Evolutionary conservation across 2,888 invertebrate species (phyloP).

Genomic region (Elysia crispata): DNA sequence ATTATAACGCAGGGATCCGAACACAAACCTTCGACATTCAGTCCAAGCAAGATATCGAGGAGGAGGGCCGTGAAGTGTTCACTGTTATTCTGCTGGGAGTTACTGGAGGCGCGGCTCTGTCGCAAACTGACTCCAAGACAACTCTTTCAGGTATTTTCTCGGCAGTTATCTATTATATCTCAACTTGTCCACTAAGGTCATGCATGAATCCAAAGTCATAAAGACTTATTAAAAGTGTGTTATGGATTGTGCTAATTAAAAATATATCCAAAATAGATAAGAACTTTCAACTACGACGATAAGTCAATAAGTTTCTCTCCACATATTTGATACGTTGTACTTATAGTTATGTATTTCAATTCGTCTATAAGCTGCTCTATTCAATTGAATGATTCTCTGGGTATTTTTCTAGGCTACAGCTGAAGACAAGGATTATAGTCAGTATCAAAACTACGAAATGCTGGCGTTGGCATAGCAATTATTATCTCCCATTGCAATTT

Average conservation of each 20-base stretch:
- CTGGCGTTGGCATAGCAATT: neutral
- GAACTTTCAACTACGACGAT: too few species aligned
- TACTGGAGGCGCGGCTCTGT: conserved; percentile 70
- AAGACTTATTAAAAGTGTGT: too few species aligned
- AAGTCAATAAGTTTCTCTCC: too few species aligned
- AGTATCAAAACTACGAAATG: too few species aligned
- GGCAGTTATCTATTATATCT: neutral
- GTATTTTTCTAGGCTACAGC: conserved; percentile 3
- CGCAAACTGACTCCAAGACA: conserved; percentile 60
- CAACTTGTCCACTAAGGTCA: neutral
- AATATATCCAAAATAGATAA: too few species aligned
- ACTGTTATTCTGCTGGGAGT: conserved; percentile 67
- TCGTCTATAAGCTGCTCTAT: too few species aligned
- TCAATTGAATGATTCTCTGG: too few species aligned
- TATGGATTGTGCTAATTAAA: too few species aligned
- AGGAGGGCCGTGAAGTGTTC: conserved; percentile 73
- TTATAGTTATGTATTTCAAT: too few species aligned
- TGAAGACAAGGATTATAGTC: too few species aligned
- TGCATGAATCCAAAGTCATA: neutral
- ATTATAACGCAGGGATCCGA: conserved; percentile 58
- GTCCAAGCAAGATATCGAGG: conserved; percentile 70
- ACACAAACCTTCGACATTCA: conserved; percentile 58
- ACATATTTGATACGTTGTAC: too few species aligned
- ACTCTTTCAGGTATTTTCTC: conserved; percentile 68
- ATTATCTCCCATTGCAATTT: neutral